A percentile compares a stretch with the other conserved stretches of the same genome.
Conservation (phyloP, 2,797 vertebrate genomes). For the Sebastes itinus region DNA sequence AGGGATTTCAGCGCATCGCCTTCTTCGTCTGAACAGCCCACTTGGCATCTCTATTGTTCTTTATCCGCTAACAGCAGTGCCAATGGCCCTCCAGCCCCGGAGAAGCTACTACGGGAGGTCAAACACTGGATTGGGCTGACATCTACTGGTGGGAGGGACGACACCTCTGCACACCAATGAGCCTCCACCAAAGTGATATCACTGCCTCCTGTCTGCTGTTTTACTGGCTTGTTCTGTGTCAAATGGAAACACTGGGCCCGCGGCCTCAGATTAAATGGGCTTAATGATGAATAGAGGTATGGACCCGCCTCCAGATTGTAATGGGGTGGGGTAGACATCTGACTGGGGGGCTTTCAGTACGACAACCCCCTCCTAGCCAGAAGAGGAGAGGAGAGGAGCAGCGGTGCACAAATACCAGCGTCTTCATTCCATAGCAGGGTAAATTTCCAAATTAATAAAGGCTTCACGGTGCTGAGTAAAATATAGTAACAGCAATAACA, state of each 20-base stretch:
- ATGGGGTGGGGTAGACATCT: conserved; percentile 74
- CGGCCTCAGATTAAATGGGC: conserved; percentile 72
- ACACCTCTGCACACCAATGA: conserved; percentile 61
- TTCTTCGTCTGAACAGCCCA: conserved; percentile 26
- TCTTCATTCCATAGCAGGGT: conserved; percentile 78
- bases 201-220: conserved; percentile 51
- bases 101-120: conserved; percentile 55
- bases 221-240: conserved; percentile 68
- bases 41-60: conserved; percentile 39
- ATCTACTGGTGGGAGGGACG: conserved; percentile 64
- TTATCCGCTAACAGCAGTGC: conserved; percentile 45
- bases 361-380: conserved; percentile 31
- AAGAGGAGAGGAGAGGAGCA: conserved; percentile 34
- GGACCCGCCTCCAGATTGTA: conserved; percentile 76
- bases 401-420: conserved; percentile 57
- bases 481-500: conserved; percentile 86
- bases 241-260: conserved; percentile 69
- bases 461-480: conserved; percentile 78
- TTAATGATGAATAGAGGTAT: conserved; percentile 77
- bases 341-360: conserved; percentile 57
- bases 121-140: conserved; percentile 57
- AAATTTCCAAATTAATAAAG: conserved; percentile 84
- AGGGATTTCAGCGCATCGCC: neutral
- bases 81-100: conserved; percentile 42
- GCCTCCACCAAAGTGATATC: conserved; percentile 59